phyloP scores from a whole-genome alignment of 2,888 invertebrate species.

The Drosophila monieri region DNA sequence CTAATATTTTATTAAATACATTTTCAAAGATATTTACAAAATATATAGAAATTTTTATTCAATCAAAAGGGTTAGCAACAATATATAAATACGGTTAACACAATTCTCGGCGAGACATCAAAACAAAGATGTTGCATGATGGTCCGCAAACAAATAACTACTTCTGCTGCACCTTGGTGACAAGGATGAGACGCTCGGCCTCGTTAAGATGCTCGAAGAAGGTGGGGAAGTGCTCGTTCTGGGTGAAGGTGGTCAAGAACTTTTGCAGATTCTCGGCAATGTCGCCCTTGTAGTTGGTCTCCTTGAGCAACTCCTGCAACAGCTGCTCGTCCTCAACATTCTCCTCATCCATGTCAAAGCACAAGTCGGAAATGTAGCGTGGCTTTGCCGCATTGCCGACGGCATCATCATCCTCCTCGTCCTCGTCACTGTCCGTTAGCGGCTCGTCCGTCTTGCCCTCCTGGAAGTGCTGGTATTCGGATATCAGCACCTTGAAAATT shows the following conservation, averaged over 20 bases:
- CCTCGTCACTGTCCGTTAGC: conserved; percentile 71
- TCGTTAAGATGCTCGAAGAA: conserved; percentile 87
- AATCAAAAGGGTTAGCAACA: conserved; percentile 51
- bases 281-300: conserved; percentile 86
- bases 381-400: conserved; percentile 69
- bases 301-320: conserved; percentile 86
- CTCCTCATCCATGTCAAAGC: conserved; percentile 80
- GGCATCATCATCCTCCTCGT: conserved; percentile 63
- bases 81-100: conserved; percentile 57
- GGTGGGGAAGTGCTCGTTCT: conserved; percentile 86
- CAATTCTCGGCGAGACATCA: conserved; percentile 26
- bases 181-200: conserved; percentile 82
- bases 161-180: conserved; percentile 73
- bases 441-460: conserved; percentile 83
- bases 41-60: conserved; percentile 46
- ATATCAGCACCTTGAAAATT: conserved; percentile 89
- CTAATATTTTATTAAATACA: neutral
- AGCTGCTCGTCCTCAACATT: conserved; percentile 85
- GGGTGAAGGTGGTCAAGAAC: conserved; percentile 87
- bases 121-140: conserved; percentile 8
- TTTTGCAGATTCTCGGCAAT: conserved; percentile 87
- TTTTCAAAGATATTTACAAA: conserved; percentile 12
- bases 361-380: conserved; percentile 80
- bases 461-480: conserved; percentile 86
- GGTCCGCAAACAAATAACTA: conserved; percentile 6